phyloP scores from a whole-genome alignment of 2,888 invertebrate species.

The Resseliella maxima region DNA sequence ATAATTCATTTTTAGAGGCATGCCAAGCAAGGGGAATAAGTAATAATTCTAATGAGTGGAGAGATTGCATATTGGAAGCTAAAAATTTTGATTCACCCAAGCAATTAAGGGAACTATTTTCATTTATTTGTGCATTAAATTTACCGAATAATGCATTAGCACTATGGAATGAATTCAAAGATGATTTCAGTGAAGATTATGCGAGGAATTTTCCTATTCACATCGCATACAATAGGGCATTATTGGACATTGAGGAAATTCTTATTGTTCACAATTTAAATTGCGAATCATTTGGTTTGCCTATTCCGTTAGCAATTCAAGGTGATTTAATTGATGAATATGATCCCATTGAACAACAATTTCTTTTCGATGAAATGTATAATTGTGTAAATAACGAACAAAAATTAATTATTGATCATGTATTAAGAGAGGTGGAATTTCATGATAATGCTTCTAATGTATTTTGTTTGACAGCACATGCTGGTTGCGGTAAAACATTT shows the following conservation, averaged over 20 bases:
- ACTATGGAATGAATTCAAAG: conserved; percentile 54
- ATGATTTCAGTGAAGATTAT: conserved; percentile 56
- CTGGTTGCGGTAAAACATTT: conserved; percentile 56
- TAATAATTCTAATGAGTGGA: conserved; percentile 59
- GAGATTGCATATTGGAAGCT: conserved; percentile 58
- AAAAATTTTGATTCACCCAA: conserved; percentile 59
- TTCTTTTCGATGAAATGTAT: conserved; percentile 46
- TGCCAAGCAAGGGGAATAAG: conserved; percentile 58
- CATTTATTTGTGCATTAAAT: conserved; percentile 49
- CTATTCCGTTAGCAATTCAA: conserved; percentile 1
- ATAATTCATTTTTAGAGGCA: conserved; percentile 58
- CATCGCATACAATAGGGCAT: conserved; percentile 57
- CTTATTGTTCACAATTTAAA: conserved; percentile 57
- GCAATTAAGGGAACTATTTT: conserved; percentile 56
- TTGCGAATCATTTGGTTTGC: conserved; percentile 56
- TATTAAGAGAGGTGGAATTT: conserved; percentile 55
- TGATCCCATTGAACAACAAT: conserved; percentile 27
- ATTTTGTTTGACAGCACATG: conserved; percentile 57
- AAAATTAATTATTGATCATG: conserved; percentile 26
- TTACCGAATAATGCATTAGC: conserved; percentile 16
- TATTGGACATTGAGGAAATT: conserved; percentile 58
- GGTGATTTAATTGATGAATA: not conserved
- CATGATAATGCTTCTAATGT: conserved; percentile 57
- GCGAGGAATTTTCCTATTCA: conserved; percentile 30
- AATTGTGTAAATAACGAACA: conserved; percentile 53